Evolutionary conservation across 1,140 invertebrate species (phyloP), one percentile per base, ranked within the genome.

Genomic region (Philaenus spumarius): DNA sequence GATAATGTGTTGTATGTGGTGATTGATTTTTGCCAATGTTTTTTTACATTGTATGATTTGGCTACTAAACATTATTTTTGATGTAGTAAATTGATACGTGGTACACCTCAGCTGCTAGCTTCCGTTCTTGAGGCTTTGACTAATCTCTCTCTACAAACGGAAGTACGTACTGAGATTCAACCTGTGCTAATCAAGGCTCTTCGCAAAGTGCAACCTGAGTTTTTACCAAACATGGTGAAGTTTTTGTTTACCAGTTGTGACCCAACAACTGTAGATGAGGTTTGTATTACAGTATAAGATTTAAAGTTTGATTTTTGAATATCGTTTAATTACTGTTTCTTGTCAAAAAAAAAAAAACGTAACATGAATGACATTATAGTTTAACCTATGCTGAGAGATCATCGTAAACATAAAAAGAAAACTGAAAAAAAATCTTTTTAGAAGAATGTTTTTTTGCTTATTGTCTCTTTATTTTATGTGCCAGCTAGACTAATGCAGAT

Each of bases 11-110:
- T n/a, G n/a, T n/a, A n/a, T n/a, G n/a, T n/a, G n/a, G n/a, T n/a
- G n/a, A n/a, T n/a, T n/a, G n/a, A n/a, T n/a, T n/a, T n/a, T n/a
- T n/a, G n/a, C n/a, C n/a, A n/a, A n/a, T n/a, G n/a, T n/a, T n/a
- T n/a, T n/a, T n/a, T n/a, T n/a, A n/a, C n/a, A n/a, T n/a, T n/a
- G n/a, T n/a, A n/a, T n/a, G n/a, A n/a, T n/a, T n/a, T n/a, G n/a
- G n/a, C n/a, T n/a, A n/a, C n/a, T n/a, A n/a, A n/a, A n/a, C n/a
- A n/a, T n/a, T n/a, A n/a, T n/a, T n/a, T n/a, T n/a, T n/a, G n/a
- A n/a, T n/a, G n/a, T n/a, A 64, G 63, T 34, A 64, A 64, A 34
- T 54, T 64, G 5, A 34, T 64, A 19, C 55, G 63, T 37, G 54
- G 47, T 46, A 55, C 62, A 17, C 59, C 59, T 34, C 47, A 56